Evolutionary conservation across 1,140 invertebrate genomes (phyloP).

Genomic region (Lepidurus apus): DNA sequence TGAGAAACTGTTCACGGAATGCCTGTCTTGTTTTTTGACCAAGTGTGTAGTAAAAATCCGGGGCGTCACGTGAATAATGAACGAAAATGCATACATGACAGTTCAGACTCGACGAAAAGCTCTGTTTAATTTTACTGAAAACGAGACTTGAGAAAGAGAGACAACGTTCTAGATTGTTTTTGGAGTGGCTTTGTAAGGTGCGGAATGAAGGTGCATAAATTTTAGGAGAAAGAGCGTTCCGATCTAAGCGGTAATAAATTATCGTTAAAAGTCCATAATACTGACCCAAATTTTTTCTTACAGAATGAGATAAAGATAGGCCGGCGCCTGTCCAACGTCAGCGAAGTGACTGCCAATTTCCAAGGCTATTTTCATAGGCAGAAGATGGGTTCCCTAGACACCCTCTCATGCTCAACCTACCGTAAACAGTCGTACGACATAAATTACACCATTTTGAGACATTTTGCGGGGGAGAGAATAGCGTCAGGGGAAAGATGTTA

Average conservation of each 20-base stretch:
- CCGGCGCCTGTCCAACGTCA: background rate
- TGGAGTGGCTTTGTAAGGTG: background rate
- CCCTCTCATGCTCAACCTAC: background rate
- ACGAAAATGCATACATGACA: slow-evolving; percentile 17
- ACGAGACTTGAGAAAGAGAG: background rate
- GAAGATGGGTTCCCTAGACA: background rate
- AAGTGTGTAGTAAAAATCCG: background rate
- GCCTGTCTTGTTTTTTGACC: slow-evolving; percentile 28
- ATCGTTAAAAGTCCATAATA: background rate
- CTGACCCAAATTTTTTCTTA: slow-evolving; percentile 11
- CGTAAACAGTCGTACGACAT: background rate
- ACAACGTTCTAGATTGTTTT: background rate
- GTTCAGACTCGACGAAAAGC: background rate
- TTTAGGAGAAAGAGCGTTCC: background rate
- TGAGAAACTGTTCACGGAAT: slow-evolving; percentile 25
- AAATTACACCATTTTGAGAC: background rate
- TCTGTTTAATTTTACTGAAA: background rate
- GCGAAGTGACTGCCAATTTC: slow-evolving; percentile 13
- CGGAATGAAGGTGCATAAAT: background rate
- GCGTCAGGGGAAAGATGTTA: background rate
- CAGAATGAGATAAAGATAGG: slow-evolving; percentile 22
- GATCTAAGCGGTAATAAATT: background rate
- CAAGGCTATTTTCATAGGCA: slow-evolving; percentile 14
- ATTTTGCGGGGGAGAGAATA: background rate
- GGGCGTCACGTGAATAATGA: slow-evolving; percentile 8